Evolutionary conservation across 2,797 vertebrate species (phyloP).

Genomic region (Tachyglossus aculeatus): DNA sequence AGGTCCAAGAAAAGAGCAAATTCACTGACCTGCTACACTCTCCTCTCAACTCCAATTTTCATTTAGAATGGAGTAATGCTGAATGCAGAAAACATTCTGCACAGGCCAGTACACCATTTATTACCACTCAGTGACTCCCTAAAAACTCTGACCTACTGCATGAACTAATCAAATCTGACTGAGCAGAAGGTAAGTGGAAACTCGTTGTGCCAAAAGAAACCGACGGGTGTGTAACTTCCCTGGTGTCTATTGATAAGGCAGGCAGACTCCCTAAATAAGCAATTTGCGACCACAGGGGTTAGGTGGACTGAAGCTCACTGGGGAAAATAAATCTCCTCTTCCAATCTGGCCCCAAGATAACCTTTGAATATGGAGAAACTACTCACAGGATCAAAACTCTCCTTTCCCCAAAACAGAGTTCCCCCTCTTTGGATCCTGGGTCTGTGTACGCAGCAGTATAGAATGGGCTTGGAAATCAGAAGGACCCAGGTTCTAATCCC

Average conservation of each 20-base stretch:
- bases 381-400: too few relatives aligned
- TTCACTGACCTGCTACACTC: not conserved
- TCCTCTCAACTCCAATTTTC: fast-evolving
- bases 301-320: not conserved
- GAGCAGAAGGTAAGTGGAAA: not conserved
- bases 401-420: too few relatives aligned
- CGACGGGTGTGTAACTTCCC: not conserved
- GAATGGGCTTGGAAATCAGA: too few relatives aligned
- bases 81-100: not conserved
- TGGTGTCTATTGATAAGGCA: not conserved
- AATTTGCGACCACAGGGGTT: not conserved
- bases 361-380: too few relatives aligned
- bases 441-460: too few relatives aligned
- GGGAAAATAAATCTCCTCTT: not conserved
- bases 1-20: not conserved
- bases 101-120: not conserved
- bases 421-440: too few relatives aligned
- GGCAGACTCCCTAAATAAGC: not conserved
- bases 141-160: not conserved
- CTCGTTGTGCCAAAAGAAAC: not conserved
- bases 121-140: not conserved
- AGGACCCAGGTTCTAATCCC: too few relatives aligned
- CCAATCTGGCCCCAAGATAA: too few relatives aligned
- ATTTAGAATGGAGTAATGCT: not conserved
- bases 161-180: constrained; percentile 19